These are phyloP conservation scores for Echinometra lucunter DNA, from an alignment of 53 echinoderm and acorn worm genomes.

Conservation along the genomic window DNA sequence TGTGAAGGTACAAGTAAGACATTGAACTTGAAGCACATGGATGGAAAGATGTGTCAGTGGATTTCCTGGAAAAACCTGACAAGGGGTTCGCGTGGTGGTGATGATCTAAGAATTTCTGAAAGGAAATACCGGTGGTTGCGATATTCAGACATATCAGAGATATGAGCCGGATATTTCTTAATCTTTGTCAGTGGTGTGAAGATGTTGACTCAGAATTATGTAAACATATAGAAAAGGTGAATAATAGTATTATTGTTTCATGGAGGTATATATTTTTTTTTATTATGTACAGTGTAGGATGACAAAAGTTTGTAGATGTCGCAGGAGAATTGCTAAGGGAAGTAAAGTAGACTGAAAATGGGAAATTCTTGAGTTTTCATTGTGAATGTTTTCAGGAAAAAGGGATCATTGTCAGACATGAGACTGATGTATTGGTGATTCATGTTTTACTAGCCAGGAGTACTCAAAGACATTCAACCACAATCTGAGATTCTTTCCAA, in stretches of 20 bases:
- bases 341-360: background rate
- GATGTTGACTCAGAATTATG: conserved; percentile 15
- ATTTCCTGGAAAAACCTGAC: background rate
- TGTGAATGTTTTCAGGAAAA: background rate
- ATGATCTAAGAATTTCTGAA: background rate
- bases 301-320: no score
- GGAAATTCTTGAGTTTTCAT: background rate
- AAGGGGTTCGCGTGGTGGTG: background rate
- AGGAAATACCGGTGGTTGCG: conserved; percentile 20
- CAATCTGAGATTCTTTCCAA: background rate
- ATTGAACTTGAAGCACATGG: background rate
- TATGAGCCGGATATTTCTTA: background rate
- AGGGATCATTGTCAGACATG: background rate
- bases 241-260: background rate
- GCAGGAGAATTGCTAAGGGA: background rate
- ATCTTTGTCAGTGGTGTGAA: background rate
- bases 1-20: no score
- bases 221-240: background rate
- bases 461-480: background rate
- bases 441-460: background rate
- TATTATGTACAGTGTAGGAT: no score
- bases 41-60: background rate
- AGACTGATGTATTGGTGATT: background rate
- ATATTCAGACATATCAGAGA: conserved; percentile 5
- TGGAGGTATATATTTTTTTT: background rate